A percentile compares a stretch with the other conserved stretches of the same genome.
phyloP scores from a whole-genome alignment of 2,888 invertebrate genomes.

The Halictus ligatus region DNA sequence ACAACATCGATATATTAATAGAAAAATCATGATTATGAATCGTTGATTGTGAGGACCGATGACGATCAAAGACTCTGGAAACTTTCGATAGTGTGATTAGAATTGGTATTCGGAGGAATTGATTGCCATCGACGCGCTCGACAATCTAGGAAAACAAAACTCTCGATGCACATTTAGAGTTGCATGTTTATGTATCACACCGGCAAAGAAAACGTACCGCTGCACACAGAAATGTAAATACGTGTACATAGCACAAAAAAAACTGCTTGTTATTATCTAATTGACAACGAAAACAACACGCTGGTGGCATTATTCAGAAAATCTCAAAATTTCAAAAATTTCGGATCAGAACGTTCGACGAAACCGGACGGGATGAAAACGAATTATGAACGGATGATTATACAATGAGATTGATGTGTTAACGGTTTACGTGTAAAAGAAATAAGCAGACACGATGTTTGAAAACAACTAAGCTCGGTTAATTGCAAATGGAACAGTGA shows the following conservation, averaged over 20 bases:
- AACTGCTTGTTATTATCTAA: background rate
- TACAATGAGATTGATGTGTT: constrained; percentile 10
- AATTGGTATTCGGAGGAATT: background rate
- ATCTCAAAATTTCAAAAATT: background rate
- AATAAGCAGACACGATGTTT: constrained; percentile 32
- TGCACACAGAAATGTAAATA: background rate
- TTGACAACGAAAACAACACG: background rate
- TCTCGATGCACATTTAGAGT: constrained; percentile 21
- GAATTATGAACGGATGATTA: constrained; percentile 14
- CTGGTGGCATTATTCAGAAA: background rate
- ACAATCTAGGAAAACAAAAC: background rate
- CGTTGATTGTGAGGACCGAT: background rate
- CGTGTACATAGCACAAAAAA: background rate
- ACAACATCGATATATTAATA: constrained; percentile 47
- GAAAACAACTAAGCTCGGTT: constrained; percentile 44
- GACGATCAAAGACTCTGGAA: constrained; percentile 6
- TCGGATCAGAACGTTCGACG: background rate
- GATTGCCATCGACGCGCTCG: constrained; percentile 2
- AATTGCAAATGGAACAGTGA: constrained; percentile 46
- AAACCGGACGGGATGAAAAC: background rate
- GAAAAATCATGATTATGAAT: constrained; percentile 29
- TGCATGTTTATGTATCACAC: background rate
- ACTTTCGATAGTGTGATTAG: too few relatives aligned
- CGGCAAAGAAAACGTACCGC: constrained; percentile 1
- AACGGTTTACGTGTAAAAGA: constrained; percentile 22